Percentiles rank a stretch among this genome's conserved stretches.
These are phyloP conservation scores for Pardalotus punctatus DNA, from an alignment of 2,113 vertebrate genomes.

Conservation along the genomic window DNA sequence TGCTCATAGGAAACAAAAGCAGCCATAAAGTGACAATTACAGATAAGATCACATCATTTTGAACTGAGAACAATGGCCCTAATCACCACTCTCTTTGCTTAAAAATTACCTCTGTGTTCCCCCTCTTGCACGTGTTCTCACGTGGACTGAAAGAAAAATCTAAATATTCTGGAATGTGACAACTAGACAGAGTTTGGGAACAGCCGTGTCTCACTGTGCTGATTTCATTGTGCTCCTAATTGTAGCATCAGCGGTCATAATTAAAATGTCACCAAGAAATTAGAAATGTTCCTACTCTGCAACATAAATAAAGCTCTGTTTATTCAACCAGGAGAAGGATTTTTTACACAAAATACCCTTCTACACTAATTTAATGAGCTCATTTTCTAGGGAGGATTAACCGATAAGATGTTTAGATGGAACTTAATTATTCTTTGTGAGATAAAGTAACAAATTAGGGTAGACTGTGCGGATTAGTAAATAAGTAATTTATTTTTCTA, in stretches of 20 bases:
- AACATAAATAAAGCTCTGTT: constrained; percentile 20
- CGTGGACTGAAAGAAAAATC: not conserved
- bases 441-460: constrained; percentile 45
- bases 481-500: constrained; percentile 48
- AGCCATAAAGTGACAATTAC: not conserved
- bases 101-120: not conserved
- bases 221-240: constrained; percentile 5
- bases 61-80: not conserved
- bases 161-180: not conserved
- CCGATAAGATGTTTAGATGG: constrained; percentile 1
- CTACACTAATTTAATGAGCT: constrained; percentile 36
- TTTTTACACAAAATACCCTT: constrained; percentile 18
- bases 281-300: not conserved
- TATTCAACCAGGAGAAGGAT: not conserved
- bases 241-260: not conserved
- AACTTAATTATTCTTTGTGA: constrained; percentile 46
- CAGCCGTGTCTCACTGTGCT: not conserved
- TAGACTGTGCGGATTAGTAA: constrained; percentile 36
- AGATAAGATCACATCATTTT: not conserved
- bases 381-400: constrained; percentile 50
- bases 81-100: not conserved
- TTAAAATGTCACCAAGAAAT: not conserved
- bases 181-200: not conserved
- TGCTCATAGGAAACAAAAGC: not conserved
- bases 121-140: not conserved